Conservation (phyloP, 2,888 invertebrate species). For the Cerastoderma edule region DNA sequence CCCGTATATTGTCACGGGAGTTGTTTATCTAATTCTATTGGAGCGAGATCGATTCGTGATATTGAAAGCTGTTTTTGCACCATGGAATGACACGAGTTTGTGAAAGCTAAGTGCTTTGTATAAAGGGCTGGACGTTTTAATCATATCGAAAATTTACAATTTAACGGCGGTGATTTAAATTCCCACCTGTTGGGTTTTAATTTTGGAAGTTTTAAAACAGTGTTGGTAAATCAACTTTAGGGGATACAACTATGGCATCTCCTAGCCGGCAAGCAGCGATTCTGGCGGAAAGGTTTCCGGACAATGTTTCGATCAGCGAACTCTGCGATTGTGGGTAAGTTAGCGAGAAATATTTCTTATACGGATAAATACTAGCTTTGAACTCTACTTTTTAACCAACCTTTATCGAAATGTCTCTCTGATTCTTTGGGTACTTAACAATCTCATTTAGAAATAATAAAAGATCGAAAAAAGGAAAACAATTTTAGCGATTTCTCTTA, state of each 20-base stretch:
- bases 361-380: not conserved
- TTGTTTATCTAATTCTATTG: conserved; percentile 21
- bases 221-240: not conserved
- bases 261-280: conserved; percentile 61
- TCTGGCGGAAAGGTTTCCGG: conserved; percentile 74
- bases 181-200: not conserved
- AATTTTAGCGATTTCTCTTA: too few relatives aligned
- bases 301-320: conserved; percentile 75
- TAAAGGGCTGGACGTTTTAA: not conserved
- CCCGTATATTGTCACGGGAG: conserved; percentile 36
- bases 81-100: not conserved
- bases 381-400: not conserved
- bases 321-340: conserved; percentile 79
- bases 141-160: not conserved
- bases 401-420: not conserved
- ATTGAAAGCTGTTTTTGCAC: not conserved
- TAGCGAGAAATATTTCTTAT: too few relatives aligned
- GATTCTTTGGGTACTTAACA: too few relatives aligned
- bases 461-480: too few relatives aligned
- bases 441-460: too few relatives aligned
- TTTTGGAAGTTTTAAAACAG: not conserved
- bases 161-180: conserved; percentile 1
- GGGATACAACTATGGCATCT: conserved; percentile 39
- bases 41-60: conserved; percentile 14
- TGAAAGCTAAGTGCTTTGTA: not conserved